A percentile compares a stretch with the other conserved stretches of the same genome.
These are phyloP conservation scores for Mayetiola destructor DNA, from an alignment of 2,888 invertebrate species.

Conservation along the genomic window DNA sequence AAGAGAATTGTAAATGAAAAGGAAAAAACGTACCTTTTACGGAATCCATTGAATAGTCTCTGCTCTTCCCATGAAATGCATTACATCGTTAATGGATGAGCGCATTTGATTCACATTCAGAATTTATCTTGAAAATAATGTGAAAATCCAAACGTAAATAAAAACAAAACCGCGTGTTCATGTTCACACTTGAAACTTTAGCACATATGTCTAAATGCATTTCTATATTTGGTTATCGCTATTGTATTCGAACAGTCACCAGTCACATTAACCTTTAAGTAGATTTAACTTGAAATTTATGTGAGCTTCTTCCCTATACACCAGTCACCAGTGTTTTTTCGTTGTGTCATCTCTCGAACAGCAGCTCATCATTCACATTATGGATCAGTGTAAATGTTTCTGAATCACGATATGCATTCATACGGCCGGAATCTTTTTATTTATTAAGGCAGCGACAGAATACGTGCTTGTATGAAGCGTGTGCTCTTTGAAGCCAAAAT, in stretches of 20 bases:
- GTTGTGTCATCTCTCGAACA: no score
- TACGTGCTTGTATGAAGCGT: no score
- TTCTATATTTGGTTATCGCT: conserved; percentile 8
- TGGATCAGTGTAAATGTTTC: not conserved
- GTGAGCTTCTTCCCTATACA: not conserved
- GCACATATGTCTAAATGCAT: conserved; percentile 3
- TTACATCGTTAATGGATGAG: no score
- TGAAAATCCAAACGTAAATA: no score
- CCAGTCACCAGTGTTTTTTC: not conserved
- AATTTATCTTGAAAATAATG: no score
- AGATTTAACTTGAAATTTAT: conserved; percentile 8
- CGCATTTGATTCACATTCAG: no score
- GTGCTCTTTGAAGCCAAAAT: no score
- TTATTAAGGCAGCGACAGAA: not conserved
- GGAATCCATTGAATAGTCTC: no score
- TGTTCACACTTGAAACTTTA: conserved; percentile 11
- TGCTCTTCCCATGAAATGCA: no score
- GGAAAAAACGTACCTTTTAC: no score
- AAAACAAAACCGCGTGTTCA: not conserved
- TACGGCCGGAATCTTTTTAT: not conserved
- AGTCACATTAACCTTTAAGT: conserved; percentile 1
- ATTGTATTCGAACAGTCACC: conserved; percentile 3
- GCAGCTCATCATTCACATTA: no score
- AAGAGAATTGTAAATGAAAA: no score
- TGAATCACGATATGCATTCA: not conserved